These are phyloP conservation scores for Manis pentadactyla DNA, from an alignment of 2,797 vertebrate species.

Conservation along the genomic window DNA sequence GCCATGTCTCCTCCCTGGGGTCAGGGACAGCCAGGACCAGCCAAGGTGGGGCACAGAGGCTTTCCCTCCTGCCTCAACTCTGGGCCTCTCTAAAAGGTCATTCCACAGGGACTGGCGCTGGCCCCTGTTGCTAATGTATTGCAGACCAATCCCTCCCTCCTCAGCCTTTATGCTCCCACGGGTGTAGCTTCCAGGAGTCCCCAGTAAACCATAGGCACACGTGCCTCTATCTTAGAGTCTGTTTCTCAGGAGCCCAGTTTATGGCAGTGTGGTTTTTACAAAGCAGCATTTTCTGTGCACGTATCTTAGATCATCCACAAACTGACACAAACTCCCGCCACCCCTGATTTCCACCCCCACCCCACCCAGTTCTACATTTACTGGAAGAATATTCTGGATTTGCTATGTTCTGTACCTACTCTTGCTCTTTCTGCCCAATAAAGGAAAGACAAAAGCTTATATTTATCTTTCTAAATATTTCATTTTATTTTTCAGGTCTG, in stretches of 20 bases:
- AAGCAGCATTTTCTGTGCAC: neutral
- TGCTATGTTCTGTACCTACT: neutral
- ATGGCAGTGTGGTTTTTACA: neutral
- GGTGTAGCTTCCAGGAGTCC: neutral
- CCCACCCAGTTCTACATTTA: neutral
- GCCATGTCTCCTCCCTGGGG: neutral
- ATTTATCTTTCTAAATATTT: neutral
- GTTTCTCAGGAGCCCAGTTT: neutral
- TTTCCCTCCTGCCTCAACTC: neutral
- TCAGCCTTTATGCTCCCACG: rapidly evolving
- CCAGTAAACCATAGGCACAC: too few species aligned
- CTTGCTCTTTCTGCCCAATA: neutral
- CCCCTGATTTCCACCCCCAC: neutral
- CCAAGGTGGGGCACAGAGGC: neutral
- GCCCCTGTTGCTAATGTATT: neutral
- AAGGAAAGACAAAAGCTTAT: neutral
- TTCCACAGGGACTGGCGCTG: too few species aligned
- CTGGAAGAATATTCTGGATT: neutral
- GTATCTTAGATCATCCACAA: neutral
- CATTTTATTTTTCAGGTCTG: conserved; percentile 12
- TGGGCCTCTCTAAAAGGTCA: neutral
- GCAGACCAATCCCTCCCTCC: neutral
- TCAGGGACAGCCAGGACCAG: rapidly evolving
- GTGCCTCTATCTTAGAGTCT: neutral
- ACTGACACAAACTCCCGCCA: neutral